Base-by-base conservation (phyloP, 1,140 invertebrate genomes). In the Panagrolaimus sp. region DNA sequence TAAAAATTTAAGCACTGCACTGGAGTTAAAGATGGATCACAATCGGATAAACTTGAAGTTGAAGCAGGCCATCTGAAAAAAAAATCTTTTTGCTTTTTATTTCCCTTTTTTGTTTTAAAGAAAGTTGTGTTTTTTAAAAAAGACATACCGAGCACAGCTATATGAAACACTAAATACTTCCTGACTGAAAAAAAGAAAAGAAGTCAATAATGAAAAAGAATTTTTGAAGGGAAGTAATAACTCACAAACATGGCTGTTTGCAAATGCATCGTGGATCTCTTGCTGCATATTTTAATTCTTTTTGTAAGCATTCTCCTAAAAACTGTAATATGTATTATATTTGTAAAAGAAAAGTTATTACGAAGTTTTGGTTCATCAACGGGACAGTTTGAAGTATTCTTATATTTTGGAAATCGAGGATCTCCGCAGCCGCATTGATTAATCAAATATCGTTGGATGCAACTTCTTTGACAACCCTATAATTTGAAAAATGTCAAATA, bases 131-230 rank as follows among this genome's bases (percentile, higher is more conserved):
- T 65, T 63, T 25, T 9, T 9, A 31, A 23, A 31, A 42, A 20
- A 31, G 31, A 5, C n/a, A 45, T n/a, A 78, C 65, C 74, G 53
- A 9, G 75, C 74, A 67, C 75, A 74, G 45, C 73, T 72, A 65
- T 81, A 81, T 0, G 80, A 80, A 4, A 81, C 80, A 44, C 77
- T 82, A 67, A 79, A 81, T 9, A 82, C 79, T 38, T 78, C 70
- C 67, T 81, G 78, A 25, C 79, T 78, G 43, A 67, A 76, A 66
- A 25, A 11, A 11, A 23, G n/a, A 13, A 8, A 25, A 16, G 1
- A 14, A 25, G 46, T 11, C 45, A 16, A 57, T 53, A 42, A 47
- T 42, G 25, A 14, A 16, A 16, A 14, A 9, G 8, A 9, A 9
- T n/a, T n/a, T n/a, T n/a, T n/a, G n/a, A n/a, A n/a, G n/a, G n/a